phyloP scores from a whole-genome alignment of 2,113 vertebrate genomes.

The western clawed frog (Xenopus tropicalis) region UCB_Xtro_10.0 CM004449.2:18785001-18785500 shows the following conservation, averaged over 20 bases:
- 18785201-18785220: no score
- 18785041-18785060: no score
- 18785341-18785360: conserved; percentile 72
- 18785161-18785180: no score
- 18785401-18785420: conserved; percentile 89
- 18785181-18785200: no score
- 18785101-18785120: no score
- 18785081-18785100: no score
- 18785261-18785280: conserved; percentile 81
- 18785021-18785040: no score
- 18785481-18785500: no score
- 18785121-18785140: no score
- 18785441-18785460: conserved; percentile 73
- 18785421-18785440: conserved; percentile 69
- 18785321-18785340: conserved; percentile 84
- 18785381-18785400: conserved; percentile 55
- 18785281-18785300: conserved; percentile 81
- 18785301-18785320: conserved; percentile 74
- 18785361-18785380: conserved; percentile 49
- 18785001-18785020: no score
- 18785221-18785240: conserved; percentile 14
- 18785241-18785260: conserved; percentile 72
- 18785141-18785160: no score
- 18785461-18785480: conserved; percentile 59
- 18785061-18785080: no score